phyloP scores from a whole-genome alignment of 1,140 invertebrate species.

The Drosophila guanche region DNA sequence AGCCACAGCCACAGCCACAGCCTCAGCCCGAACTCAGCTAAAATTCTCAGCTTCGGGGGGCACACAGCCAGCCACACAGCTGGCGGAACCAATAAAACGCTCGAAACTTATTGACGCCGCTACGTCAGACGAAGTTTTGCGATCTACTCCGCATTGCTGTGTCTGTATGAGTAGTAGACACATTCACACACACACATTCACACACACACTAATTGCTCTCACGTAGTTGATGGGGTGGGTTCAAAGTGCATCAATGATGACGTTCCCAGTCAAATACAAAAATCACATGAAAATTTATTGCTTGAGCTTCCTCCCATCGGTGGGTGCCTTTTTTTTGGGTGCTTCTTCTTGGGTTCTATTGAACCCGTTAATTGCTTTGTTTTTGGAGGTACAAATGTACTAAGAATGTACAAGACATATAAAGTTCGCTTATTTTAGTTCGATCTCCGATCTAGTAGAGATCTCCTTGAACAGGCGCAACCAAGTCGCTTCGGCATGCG shows the following conservation, averaged over 20 bases:
- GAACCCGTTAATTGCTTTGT: no score
- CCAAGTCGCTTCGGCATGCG: no score
- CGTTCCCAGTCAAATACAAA: conserved; percentile 46
- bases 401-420: no score
- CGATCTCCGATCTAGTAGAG: no score
- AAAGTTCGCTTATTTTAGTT: no score
- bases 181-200: no score
- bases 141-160: neutral
- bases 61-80: neutral
- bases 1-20: conserved; percentile 25
- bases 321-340: neutral
- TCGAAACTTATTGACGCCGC: conserved; percentile 49
- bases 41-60: conserved; percentile 2
- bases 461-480: no score
- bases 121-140: conserved; percentile 26
- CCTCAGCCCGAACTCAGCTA: neutral
- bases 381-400: no score
- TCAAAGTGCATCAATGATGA: conserved; percentile 70
- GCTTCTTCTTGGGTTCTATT: no score
- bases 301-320: neutral
- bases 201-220: neutral
- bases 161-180: neutral
- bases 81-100: conserved; percentile 53
- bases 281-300: conserved; percentile 40
- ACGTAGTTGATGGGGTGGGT: conserved; percentile 25